phyloP scores from a whole-genome alignment of 2,113 vertebrate species.

The Hypomesus transpacificus region DNA sequence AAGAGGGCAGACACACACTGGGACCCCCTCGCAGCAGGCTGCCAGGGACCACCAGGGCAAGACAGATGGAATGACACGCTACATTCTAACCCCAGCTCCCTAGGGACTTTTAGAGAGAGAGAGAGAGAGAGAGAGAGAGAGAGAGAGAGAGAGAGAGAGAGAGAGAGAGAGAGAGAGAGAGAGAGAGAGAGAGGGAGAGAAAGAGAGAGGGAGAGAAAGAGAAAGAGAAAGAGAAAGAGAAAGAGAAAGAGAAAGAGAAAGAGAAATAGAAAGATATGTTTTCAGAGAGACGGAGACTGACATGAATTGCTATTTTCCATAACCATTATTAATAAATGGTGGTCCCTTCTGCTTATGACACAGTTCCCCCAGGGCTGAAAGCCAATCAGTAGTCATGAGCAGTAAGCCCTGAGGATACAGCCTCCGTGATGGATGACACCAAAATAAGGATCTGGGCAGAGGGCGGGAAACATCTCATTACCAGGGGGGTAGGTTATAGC shows the following conservation, averaged over 20 bases:
- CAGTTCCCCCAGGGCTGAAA: slow-evolving; percentile 21
- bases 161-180: slow-evolving; percentile 13
- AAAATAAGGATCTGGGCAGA: slow-evolving; percentile 57
- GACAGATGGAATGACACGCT: slow-evolving; percentile 44
- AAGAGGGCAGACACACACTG: slow-evolving; percentile 57
- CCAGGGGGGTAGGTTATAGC: slow-evolving; percentile 45
- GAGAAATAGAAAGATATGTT: slow-evolving; percentile 12
- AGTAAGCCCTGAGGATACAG: slow-evolving; percentile 45
- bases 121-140: slow-evolving; percentile 26
- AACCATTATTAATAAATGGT: no score
- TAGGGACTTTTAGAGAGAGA: slow-evolving; percentile 14
- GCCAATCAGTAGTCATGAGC: slow-evolving; percentile 18
- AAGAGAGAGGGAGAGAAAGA: not conserved
- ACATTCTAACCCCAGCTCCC: slow-evolving; percentile 41
- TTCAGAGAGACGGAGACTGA: not conserved
- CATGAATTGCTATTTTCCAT: not conserved
- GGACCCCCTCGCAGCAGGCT: slow-evolving; percentile 50
- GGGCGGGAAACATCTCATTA: slow-evolving; percentile 62
- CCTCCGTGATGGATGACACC: slow-evolving; percentile 61
- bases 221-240: slow-evolving; percentile 26
- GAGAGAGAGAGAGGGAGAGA: slow-evolving; percentile 1
- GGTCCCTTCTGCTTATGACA: no score
- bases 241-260: slow-evolving; percentile 2
- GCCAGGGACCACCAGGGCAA: slow-evolving; percentile 65
- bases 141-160: not conserved